These are phyloP conservation scores for Hypomesus transpacificus DNA, from an alignment of 2,113 vertebrate genomes.

Conservation along the genomic window DNA sequence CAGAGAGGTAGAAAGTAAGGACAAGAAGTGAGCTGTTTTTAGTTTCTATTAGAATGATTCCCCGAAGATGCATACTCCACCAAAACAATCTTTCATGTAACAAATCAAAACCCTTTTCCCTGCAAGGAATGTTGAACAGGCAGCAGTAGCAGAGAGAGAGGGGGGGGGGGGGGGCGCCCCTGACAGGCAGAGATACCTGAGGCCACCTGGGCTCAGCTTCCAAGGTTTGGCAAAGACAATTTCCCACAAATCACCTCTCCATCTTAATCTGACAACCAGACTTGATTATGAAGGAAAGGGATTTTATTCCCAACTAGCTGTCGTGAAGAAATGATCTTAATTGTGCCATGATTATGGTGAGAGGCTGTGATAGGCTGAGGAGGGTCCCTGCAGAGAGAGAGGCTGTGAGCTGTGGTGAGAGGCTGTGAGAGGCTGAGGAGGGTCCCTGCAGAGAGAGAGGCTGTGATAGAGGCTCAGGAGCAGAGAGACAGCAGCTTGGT, in stretches of 20 bases:
- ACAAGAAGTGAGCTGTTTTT: too few species aligned
- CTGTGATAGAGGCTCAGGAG: constrained; percentile 20
- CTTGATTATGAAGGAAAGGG: constrained; percentile 80
- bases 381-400: constrained; percentile 5
- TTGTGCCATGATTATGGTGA: constrained; percentile 77
- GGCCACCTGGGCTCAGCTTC: constrained; percentile 72
- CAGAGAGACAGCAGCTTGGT: not conserved
- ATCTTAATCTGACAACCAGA: constrained; percentile 84
- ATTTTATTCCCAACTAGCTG: constrained; percentile 79
- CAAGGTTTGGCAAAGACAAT: constrained; percentile 74
- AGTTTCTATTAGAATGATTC: too few species aligned
- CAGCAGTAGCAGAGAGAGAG: too few species aligned
- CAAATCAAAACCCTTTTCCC: constrained; percentile 62
- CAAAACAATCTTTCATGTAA: constrained; percentile 68
- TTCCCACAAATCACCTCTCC: constrained; percentile 77
- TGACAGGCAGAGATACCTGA: constrained; percentile 63
- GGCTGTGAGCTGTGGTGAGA: not conserved
- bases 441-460: constrained; percentile 7
- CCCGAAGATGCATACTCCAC: constrained; percentile 40
- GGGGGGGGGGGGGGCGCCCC: too few species aligned
- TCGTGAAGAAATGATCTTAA: constrained; percentile 80
- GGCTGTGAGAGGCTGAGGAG: not conserved
- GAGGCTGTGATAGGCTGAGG: constrained; percentile 32
- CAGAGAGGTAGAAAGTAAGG: too few species aligned
- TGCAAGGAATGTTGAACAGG: constrained; percentile 52